Evolutionary conservation across 2,888 invertebrate species (phyloP), one percentile per base, ranked within the genome.

Genomic region (Disparrhopalites patrizii): DNA sequence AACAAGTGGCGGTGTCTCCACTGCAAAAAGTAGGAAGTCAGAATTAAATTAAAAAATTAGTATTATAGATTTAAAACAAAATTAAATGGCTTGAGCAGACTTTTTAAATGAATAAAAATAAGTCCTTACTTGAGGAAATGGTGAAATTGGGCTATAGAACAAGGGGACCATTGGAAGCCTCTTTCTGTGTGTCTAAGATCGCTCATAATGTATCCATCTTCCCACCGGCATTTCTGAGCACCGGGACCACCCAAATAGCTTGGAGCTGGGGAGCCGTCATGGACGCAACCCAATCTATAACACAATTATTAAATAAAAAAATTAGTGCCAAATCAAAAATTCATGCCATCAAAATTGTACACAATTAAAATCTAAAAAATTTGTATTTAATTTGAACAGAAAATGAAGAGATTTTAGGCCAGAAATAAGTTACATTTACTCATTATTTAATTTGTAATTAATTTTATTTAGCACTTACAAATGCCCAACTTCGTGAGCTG

Each of bases 401-500:
- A 50, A 4, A 5, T 18, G 50, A 50, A 13, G 7, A 8, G n/a
- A n/a, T n/a, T n/a, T n/a, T n/a, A n/a, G n/a, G n/a, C n/a, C n/a
- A n/a, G n/a, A n/a, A n/a, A n/a, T n/a, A n/a, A n/a, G n/a, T n/a
- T n/a, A n/a, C n/a, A n/a, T n/a, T n/a, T n/a, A n/a, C n/a, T 13
- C 7, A 13, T 13, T 13, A n/a, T 13, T 47, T n/a, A 47, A 47
- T 18, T 47, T 7, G 13, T 15, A 7, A 56, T 23, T n/a, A 30
- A 51, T 25, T 55, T 20, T 31, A 3, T 31, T 2, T 55, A 55
- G 4, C 18, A 87, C 93, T 90, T 85, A 94, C 93, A 95, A 85
- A 84, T 95, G 94, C 76, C 94, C 94, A 76, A 94, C 93, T 89
- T 95, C 94, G 80, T 95, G 94, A 73, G 94, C 94, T 67, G 94